Base-by-base conservation (phyloP, 2,113 vertebrate genomes). In the Ceyx margarethae region DNA sequence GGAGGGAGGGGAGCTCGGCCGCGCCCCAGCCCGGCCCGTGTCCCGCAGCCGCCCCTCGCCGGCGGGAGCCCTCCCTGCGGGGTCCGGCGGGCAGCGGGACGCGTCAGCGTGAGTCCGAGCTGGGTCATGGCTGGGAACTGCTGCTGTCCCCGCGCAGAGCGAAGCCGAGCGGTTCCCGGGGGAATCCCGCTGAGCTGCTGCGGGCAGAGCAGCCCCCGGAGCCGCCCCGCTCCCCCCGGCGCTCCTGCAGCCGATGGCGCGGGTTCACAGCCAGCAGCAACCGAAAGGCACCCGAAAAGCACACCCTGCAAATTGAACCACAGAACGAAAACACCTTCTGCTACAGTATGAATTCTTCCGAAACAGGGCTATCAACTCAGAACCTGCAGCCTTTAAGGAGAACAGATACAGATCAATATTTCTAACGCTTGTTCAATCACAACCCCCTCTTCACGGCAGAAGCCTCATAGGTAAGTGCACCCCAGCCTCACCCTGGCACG, bases 301-400 rank as follows among this genome's bases (percentile, higher is more conserved):
- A 3, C 25, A 6, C 10, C 1, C 3, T 8, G 43, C 64, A 20
- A 19, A 10, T 13, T 3, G 10, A 62, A 15, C 15, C 42, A 5
- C 3, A 7, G 20, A 3, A 4, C 2, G 10, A 28, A 45, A 22
- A 4, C 29, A 4, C 11, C 1, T 4, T 42, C 31, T 33, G 64
- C 18, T 29, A 1, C 3, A 6, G 14, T 11, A 23, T 1, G 10
- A 46, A 9, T 2, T 21, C 48, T 31, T 10, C 48, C 6, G 8
- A 37, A 25, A 33, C 33, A 23, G 25, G 0, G 29, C 45, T 26
- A 20, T 6, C 3, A 9, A 4, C 5, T 6, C 51, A 3, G 66
- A 6, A 22, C 21, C 22, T 4, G 28, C 37, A 21, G 53, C 43
- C 6, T 3, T 8, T 15, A 14, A 15, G 10, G 1, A 3, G 17